Evolutionary conservation across 2,797 vertebrate genomes (phyloP), one percentile per base, ranked within the genome.

Genomic region (Euthynnus affinis): DNA sequence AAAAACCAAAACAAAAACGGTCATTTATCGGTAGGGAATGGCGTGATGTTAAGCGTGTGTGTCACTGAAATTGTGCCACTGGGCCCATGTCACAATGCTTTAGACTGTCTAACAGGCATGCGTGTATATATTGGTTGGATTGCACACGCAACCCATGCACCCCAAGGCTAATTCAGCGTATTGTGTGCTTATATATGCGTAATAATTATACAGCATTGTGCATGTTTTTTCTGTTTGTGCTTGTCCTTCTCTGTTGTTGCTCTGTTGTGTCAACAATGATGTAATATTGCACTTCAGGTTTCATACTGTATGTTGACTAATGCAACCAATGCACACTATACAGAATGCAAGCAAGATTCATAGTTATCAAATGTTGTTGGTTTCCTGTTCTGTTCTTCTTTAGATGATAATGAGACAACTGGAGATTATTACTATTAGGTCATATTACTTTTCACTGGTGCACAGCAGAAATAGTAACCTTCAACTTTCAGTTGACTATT

Each of bases 31-130:
- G 74, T 83, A 79, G 82, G 22, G 22, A 73, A 75, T 86, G 56
- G 78, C 55, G 56, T 91, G 90, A 91, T 77, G 62, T 59, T 89
- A 9, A 83, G 44, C 22, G 27, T 84, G 78, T 81, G 84, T 84
- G 86, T 90, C 87, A 84, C 73, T 60, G 75, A 86, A 82, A 81
- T 29, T 70, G 73, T 88, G 84, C 86, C 84, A 89, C 70, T 76
- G 80, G 90, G 86, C 81, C 46, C 74, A 25, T 89, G 90, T 89
- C 83, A 82, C 81, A 79, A 65, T 0, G 15, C n/a, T 71, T 76
- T 63, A 84, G 64, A 69, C 74, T 49, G 49, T 69, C 65, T 61
- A 71, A 86, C 44, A 74, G 74, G 71, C 64, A 44, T 57, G 65
- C 69, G 42, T 86, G 85, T 73, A 10, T 42, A 51, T 65, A 67